Conservation (phyloP, 2,888 invertebrate species). For the Nephrotoma flavescens region DNA sequence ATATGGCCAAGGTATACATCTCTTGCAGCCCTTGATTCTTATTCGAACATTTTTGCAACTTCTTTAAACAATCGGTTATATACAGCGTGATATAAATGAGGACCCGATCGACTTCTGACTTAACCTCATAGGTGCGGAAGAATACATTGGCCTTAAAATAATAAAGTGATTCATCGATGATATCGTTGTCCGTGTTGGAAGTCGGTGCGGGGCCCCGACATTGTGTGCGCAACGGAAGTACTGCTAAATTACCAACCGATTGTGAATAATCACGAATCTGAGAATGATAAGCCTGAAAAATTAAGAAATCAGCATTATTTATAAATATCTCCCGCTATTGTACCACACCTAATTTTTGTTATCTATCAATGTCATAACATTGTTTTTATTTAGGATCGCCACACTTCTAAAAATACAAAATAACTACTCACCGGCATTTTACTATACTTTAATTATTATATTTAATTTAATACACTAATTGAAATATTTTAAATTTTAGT, state of each 20-base stretch:
- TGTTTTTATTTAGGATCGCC: not conserved
- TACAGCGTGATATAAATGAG: slow-evolving; percentile 95
- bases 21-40: slow-evolving; percentile 86
- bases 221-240: slow-evolving; percentile 80
- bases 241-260: slow-evolving; percentile 80
- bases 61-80: slow-evolving; percentile 93
- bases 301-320: too few species aligned
- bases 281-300: slow-evolving; percentile 83
- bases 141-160: slow-evolving; percentile 99
- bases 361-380: not conserved
- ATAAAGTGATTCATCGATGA: slow-evolving; percentile 93
- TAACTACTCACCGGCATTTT: not conserved
- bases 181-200: slow-evolving; percentile 61
- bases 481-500: not conserved
- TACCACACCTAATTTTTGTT: slow-evolving; percentile 3
- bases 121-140: slow-evolving; percentile 97
- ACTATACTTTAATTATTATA: not conserved
- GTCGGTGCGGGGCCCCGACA: slow-evolving; percentile 85
- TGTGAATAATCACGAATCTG: slow-evolving; percentile 59
- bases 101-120: slow-evolving; percentile 93
- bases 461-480: not conserved
- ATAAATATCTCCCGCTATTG: not conserved
- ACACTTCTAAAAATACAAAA: not conserved
- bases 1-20: slow-evolving; percentile 90
- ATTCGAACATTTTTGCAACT: slow-evolving; percentile 78